Evolutionary conservation across 2,888 invertebrate genomes (phyloP), one percentile per base, ranked within the genome.

Genomic region (Heliconius hortense): DNA sequence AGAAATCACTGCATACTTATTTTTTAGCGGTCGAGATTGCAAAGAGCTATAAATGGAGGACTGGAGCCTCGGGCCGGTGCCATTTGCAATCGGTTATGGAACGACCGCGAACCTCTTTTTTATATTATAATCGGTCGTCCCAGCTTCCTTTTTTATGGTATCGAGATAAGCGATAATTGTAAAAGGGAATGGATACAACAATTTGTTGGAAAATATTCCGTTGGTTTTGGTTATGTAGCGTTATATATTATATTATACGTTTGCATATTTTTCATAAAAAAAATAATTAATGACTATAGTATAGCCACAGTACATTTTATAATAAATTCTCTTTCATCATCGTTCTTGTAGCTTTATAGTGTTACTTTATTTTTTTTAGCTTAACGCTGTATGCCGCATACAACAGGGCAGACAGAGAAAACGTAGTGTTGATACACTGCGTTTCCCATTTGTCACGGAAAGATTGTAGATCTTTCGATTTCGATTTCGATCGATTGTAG

Each of bases 11-110:
- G 88, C 86, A 84, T 87, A 84, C 83, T 88, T 85, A 88, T 91
- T 94, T 93, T 94, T 93, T 92, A 88, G 86, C 86, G 83, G 88
- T 83, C 84, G 89, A 91, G 92, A 93, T 93, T 93, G 92, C 89
- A 83, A 89, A 87, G 85, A 83, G 89, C 93, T 92, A 90, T 91
- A 94, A 93, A 92, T 88, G 93, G 92, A 88, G 85, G 86, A 85
- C 84, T 82, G 85, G 73, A 82, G 82, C 89, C 91, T 86, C 82
- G 79, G 93, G 93, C 93, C 86, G 87, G 90, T 88, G 90, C 91
- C 91, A 93, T 94, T 94, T 94, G 92, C 93, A 92, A 93, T 91
- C 93, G 89, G 90, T 93, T 93, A 93, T 93, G 93, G 93, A 91
- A 92, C 92, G 92, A 87, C 87, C 88, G 88, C 90, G 89, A 88